phyloP scores from a whole-genome alignment of 2,888 invertebrate genomes.

The Andrena trimmerana region DNA sequence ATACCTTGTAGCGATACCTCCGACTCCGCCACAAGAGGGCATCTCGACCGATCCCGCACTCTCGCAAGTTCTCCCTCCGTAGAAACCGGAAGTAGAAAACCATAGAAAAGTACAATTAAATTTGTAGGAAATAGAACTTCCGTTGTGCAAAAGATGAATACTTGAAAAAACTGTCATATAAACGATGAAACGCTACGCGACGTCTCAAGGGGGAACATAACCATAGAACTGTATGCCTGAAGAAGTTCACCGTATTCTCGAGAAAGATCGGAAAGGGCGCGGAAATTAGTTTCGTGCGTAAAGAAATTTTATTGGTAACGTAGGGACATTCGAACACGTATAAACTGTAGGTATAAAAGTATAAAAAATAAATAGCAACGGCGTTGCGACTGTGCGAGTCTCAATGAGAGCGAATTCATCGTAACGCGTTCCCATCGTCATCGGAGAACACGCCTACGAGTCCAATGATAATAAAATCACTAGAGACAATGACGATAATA shows the following conservation, averaged over 20 bases:
- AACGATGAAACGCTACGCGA: too few species aligned
- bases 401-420: constrained; percentile 60
- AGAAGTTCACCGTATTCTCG: neutral
- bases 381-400: constrained; percentile 62
- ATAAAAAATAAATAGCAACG: constrained; percentile 81
- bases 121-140: too few species aligned
- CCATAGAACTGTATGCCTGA: neutral
- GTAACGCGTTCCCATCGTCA: constrained; percentile 29
- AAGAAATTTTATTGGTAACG: constrained; percentile 77
- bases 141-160: too few species aligned
- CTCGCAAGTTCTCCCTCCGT: too few species aligned
- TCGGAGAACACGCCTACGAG: constrained; percentile 26
- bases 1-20: too few species aligned
- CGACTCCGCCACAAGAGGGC: too few species aligned
- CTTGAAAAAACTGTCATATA: too few species aligned
- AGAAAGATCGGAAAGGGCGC: too few species aligned
- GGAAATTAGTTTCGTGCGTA: constrained; percentile 44
- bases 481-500: constrained; percentile 31
- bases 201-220: neutral
- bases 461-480: constrained; percentile 51
- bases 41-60: too few species aligned
- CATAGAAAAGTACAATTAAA: too few species aligned
- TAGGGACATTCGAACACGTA: constrained; percentile 66
- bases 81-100: too few species aligned
- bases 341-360: constrained; percentile 79